phyloP scores from a whole-genome alignment of 2,797 vertebrate genomes.

The Clamator glandarius region DNA sequence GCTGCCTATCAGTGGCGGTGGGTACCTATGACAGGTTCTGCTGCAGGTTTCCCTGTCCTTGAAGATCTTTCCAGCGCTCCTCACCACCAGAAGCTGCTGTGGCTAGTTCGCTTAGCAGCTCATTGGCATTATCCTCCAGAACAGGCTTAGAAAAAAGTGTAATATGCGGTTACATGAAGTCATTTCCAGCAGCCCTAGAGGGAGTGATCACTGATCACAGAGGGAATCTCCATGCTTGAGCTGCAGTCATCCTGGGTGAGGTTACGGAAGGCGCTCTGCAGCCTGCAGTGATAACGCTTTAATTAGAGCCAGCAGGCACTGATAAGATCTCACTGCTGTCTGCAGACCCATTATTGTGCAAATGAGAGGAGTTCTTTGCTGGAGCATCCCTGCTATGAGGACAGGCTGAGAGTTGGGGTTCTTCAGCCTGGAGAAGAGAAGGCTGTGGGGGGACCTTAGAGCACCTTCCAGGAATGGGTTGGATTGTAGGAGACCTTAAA shows the following conservation, averaged over 20 bases:
- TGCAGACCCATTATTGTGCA: background rate
- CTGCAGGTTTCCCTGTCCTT: background rate
- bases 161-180: background rate
- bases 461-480: no score
- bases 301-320: background rate
- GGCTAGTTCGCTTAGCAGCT: background rate
- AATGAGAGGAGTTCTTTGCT: no score
- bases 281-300: background rate
- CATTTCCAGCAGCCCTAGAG: background rate
- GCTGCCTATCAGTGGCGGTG: background rate
- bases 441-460: no score
- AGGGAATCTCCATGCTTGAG: background rate
- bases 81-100: background rate
- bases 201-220: background rate
- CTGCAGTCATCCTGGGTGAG: background rate
- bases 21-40: background rate
- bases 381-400: no score
- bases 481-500: no score
- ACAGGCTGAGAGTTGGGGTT: no score
- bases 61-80: background rate
- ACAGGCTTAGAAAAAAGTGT: no score
- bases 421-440: no score
- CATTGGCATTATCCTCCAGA: background rate
- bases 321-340: background rate
- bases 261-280: background rate